These are phyloP conservation scores for Calcarius lapponicus DNA, from an alignment of 2,797 vertebrate species.

Conservation along the genomic window DNA sequence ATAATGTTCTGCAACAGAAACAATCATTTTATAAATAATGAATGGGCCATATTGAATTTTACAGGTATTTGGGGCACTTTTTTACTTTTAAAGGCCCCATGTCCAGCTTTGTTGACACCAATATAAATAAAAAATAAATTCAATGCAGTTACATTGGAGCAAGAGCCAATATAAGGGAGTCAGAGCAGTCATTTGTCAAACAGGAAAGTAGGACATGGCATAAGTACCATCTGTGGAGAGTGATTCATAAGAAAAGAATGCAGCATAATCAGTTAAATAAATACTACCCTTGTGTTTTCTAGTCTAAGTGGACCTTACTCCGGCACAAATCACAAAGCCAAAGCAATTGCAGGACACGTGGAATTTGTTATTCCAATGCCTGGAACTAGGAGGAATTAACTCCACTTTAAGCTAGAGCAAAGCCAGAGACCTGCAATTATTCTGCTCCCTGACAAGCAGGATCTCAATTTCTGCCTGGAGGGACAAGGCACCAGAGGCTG, in stretches of 20 bases:
- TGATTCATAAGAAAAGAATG: constrained; percentile 64
- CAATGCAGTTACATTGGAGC: background rate
- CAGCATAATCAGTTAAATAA: constrained; percentile 68
- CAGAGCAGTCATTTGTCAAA: constrained; percentile 22
- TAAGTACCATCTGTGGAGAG: constrained; percentile 63
- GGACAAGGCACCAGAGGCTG: fast-evolving
- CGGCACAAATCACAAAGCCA: constrained; percentile 50
- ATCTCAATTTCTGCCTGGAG: background rate
- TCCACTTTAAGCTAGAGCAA: background rate
- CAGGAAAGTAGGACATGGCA: constrained; percentile 47
- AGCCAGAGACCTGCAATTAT: background rate
- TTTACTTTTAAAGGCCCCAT: constrained; percentile 20
- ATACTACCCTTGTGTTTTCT: constrained; percentile 60
- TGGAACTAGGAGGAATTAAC: constrained; percentile 18
- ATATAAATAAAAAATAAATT: constrained; percentile 48
- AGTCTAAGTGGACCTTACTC: constrained; percentile 39
- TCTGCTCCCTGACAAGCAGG: background rate
- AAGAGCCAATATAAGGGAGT: background rate
- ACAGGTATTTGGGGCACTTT: constrained; percentile 35
- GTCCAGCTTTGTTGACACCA: constrained; percentile 14
- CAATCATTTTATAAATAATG: constrained; percentile 61
- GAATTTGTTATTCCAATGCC: constrained; percentile 36
- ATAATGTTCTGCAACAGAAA: constrained; percentile 58
- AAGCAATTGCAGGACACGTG: background rate
- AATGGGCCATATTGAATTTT: constrained; percentile 22